Percentiles rank a stretch among this genome's conserved stretches.
These are phyloP conservation scores for Microtus oregoni DNA, from an alignment of 2,113 vertebrate species.

Conservation along the genomic window DNA sequence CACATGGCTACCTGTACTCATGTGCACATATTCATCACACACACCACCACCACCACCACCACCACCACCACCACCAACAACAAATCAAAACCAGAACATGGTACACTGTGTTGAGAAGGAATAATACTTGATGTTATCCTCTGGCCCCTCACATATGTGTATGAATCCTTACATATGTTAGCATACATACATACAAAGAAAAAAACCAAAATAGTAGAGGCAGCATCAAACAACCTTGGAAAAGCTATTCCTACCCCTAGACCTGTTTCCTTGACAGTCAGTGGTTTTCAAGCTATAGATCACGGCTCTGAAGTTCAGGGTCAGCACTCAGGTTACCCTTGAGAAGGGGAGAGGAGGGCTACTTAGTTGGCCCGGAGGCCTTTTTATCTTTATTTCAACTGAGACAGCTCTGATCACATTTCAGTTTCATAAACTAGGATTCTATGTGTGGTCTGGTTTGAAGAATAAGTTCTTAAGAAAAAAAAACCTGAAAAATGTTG, in stretches of 20 bases:
- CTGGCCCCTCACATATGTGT: not conserved
- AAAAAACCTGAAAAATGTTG: conserved; percentile 17
- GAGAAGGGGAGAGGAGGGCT: not conserved
- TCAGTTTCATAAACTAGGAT: not conserved
- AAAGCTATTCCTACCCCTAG: not conserved
- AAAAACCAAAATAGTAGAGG: not conserved
- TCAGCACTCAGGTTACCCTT: not conserved
- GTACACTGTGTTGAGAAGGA: not conserved
- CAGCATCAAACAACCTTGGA: not conserved
- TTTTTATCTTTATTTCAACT: not conserved
- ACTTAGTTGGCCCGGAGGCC: not conserved
- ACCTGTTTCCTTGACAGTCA: not conserved
- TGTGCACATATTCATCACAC: not conserved
- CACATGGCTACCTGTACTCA: not conserved
- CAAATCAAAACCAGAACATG: not conserved
- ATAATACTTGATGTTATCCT: not conserved
- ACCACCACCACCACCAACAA: not conserved
- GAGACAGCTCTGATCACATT: conserved; percentile 17
- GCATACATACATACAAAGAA: not conserved
- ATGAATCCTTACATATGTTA: not conserved
- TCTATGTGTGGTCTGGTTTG: conserved; percentile 22
- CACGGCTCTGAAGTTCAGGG: not conserved
- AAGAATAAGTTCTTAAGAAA: conserved; percentile 43
- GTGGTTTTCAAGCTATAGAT: not conserved
- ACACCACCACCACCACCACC: not conserved